These are phyloP conservation scores for Troides aeacus DNA, from an alignment of 2,888 invertebrate genomes.

Conservation along the genomic window DNA sequence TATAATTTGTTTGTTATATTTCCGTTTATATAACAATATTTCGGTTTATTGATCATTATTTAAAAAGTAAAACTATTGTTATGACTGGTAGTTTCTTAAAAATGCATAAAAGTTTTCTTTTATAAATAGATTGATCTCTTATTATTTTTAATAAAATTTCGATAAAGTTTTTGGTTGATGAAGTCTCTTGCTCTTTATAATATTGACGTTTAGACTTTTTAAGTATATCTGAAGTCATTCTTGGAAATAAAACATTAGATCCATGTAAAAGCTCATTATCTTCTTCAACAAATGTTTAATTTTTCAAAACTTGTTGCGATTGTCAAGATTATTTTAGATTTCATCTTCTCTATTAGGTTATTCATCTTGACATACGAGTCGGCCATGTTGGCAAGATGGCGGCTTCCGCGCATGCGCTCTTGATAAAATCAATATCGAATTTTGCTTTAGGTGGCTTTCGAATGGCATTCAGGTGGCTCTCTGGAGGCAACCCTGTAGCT, in stretches of 20 bases:
- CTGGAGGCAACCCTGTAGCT: background rate
- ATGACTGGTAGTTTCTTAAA: too few relatives aligned
- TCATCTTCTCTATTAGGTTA: background rate
- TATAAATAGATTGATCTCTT: too few relatives aligned
- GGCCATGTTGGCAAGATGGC: conserved; percentile 4
- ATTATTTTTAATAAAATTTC: too few relatives aligned
- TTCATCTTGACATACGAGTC: background rate
- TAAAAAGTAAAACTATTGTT: too few relatives aligned
- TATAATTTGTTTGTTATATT: too few relatives aligned
- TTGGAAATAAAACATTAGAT: background rate
- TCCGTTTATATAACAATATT: too few relatives aligned
- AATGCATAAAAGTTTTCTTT: too few relatives aligned
- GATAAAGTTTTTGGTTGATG: too few relatives aligned
- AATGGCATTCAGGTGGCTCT: background rate
- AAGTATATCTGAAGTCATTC: background rate
- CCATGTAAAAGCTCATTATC: background rate
- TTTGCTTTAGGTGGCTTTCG: background rate
- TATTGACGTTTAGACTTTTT: background rate
- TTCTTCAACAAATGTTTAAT: background rate
- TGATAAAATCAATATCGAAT: conserved; percentile 5
- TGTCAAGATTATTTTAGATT: conserved; percentile 1
- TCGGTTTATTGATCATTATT: too few relatives aligned
- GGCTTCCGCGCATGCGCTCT: conserved; percentile 2
- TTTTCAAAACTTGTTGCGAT: background rate
- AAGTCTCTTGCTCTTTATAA: too few relatives aligned